Conservation (phyloP, 2,797 vertebrate species). For the Leptoclinus maculatus region DNA sequence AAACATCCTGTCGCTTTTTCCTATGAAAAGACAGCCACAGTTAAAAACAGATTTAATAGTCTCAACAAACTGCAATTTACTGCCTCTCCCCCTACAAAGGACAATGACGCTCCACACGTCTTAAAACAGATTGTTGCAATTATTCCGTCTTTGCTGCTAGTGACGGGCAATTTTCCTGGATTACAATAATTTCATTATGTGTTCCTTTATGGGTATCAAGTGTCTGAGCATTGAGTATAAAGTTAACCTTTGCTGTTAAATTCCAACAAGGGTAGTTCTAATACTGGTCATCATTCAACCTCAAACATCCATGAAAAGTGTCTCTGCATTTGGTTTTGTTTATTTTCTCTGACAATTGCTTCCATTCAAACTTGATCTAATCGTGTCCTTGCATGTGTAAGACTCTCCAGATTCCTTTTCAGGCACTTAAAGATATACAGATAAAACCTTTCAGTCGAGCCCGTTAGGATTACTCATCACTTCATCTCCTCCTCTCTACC, state of each 20-base stretch:
- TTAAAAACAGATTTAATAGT: not conserved
- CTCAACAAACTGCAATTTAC: not conserved
- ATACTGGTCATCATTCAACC: not conserved
- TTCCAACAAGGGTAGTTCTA: not conserved
- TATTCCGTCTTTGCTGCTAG: not conserved
- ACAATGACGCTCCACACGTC: not conserved
- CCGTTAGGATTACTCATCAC: constrained; percentile 17
- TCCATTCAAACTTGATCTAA: not conserved
- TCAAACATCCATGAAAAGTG: not conserved
- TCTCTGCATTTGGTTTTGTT: not conserved
- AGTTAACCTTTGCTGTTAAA: not conserved
- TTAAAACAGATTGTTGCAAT: not conserved
- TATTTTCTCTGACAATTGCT: not conserved
- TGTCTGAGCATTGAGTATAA: not conserved
- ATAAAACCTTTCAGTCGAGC: constrained; percentile 7
- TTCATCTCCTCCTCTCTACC: not conserved
- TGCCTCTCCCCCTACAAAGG: not conserved
- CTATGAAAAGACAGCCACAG: not conserved
- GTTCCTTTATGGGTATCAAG: constrained; percentile 1
- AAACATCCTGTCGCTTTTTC: too few species aligned
- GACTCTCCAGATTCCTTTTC: not conserved
- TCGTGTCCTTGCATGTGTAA: not conserved
- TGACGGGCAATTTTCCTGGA: not conserved
- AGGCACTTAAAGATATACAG: not conserved
- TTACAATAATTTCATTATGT: not conserved